Base-by-base conservation (phyloP, 2,888 invertebrate species). In the Dinocampus coccinellae region DNA sequence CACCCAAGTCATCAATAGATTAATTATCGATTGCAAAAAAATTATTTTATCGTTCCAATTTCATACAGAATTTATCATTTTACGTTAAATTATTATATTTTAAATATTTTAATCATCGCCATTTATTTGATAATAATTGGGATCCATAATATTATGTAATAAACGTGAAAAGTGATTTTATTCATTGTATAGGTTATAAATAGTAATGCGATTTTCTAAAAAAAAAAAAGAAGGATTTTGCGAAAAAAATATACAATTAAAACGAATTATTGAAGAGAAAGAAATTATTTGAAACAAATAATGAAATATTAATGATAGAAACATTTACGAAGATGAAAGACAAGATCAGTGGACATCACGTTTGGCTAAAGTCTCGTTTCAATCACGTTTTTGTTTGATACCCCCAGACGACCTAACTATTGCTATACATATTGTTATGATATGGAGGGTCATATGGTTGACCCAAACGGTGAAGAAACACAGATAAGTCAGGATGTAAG, bases 401-500 rank as follows among this genome's bases (percentile, higher is more conserved):
- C 76, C 78, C 69, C 70, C 72, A 60, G 73, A 77, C 20, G 47
- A 47, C 80, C 74, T 70, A 64, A 75, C 57, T 73, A 47, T 47
- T n/a, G 9, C 7, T 47, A 7, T 16, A 70, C 70, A 80, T 68
- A 72, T 81, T 83, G 81, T 76, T 79, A 77, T 77, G 85, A 87
- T 85, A 87, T 86, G 87, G 81, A 83, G 81, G 83, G 85, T 84
- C 83, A 83, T 70, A 74, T 82, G 65, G 74, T 81, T 83, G 86
- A 87, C 83, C 85, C 82, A 76, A 76, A 82, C 80, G 78, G 80
- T 80, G 81, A 81, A 81, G 83, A 85, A 80, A 82, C 79, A 22
- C 72, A 80, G 86, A 86, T 87, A 84, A 85, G 77, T 73, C 77
- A 76, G 77, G 82, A 87, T 77, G 87, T 87, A 85, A 87, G 87